Evolutionary conservation across 2,113 vertebrate genomes (phyloP), one percentile per base, ranked within the genome.

Genomic region (Sitta europaea): DNA sequence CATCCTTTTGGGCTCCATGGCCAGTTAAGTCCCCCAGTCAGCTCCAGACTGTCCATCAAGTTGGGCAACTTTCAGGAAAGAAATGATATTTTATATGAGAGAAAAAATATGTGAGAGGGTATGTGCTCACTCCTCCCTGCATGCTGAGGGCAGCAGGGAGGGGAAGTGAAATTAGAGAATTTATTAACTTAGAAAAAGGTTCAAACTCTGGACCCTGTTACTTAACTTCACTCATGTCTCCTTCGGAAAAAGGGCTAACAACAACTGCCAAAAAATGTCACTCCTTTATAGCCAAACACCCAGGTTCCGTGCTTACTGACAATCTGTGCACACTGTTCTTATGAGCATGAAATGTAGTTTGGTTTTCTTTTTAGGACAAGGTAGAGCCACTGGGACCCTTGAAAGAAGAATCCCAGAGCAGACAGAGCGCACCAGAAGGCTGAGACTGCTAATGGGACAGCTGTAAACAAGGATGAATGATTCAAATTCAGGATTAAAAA

Each of bases 391-490:
- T 53, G 40, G 31, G 7, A 75, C 21, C 51, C 40, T 9, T 57
- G 53, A 58, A 68, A 91, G 61, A 91, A 91, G n/a, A 53, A 28
- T 5, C 16, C 22, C 57, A 62, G 55, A 84, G 42, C 51, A 70
- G 50, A 63, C 18, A 62, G 45, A 91, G 80, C 29, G 50, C 51
- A 76, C 24, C 6, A 3, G 71, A 90, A 86, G 19, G 58, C 59
- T 79, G 80, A 80, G 73, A 18, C 42, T 58, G 35, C 62, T 79
- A 85, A 79, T 45, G 59, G 77, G 62, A 88, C 66, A 91, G 63
- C 61, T 87, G 95, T 72, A 85, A 92, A 96, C 70, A 92, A 51
- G 67, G 72, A 93, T 19, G 54, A 93, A 93, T 86, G n/a, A 79
- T 43, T 66, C 59, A 71, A 68, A 90, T 36, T 79, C 3, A 15